Evolutionary conservation across 2,113 vertebrate genomes (phyloP).

Genomic region (Pelvicachromis taeniatus): DNA sequence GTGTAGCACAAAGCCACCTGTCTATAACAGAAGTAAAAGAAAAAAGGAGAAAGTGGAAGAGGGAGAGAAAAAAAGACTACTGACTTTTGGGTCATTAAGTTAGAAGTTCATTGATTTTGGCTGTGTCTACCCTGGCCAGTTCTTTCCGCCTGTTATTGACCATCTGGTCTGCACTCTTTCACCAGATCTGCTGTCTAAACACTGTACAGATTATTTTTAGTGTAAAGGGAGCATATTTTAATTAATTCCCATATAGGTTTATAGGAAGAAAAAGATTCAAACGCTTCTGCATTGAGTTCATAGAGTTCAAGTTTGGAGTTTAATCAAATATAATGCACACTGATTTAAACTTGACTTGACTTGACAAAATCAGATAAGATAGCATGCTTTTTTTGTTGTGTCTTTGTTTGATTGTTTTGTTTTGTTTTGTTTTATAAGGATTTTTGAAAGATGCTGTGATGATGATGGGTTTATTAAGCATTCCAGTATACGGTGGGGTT

Average conservation of each 20-base stretch:
- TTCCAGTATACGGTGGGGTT: neutral
- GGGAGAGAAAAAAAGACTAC: neutral
- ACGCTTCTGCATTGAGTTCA: neutral
- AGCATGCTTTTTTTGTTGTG: neutral
- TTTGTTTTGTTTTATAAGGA: neutral
- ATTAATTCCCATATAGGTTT: neutral
- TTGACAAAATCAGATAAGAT: neutral
- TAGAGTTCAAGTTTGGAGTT: neutral
- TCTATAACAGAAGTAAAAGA: neutral
- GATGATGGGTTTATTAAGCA: neutral
- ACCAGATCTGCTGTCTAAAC: neutral
- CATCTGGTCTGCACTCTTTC: neutral
- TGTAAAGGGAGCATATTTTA: neutral
- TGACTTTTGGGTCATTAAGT: slow-evolving; percentile 45
- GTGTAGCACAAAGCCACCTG: neutral
- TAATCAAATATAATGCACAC: neutral
- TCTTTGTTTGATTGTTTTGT: neutral
- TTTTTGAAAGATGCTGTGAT: neutral
- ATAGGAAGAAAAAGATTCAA: neutral
- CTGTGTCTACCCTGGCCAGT: slow-evolving; percentile 3
- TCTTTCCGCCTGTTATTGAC: slow-evolving; percentile 53
- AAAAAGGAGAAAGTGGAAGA: neutral
- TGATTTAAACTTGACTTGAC: neutral
- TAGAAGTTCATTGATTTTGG: slow-evolving; percentile 42
- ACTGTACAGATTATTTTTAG: neutral